These are phyloP conservation scores for Dolomedes plantarius DNA, from an alignment of 2,888 invertebrate species.

Conservation along the genomic window DNA sequence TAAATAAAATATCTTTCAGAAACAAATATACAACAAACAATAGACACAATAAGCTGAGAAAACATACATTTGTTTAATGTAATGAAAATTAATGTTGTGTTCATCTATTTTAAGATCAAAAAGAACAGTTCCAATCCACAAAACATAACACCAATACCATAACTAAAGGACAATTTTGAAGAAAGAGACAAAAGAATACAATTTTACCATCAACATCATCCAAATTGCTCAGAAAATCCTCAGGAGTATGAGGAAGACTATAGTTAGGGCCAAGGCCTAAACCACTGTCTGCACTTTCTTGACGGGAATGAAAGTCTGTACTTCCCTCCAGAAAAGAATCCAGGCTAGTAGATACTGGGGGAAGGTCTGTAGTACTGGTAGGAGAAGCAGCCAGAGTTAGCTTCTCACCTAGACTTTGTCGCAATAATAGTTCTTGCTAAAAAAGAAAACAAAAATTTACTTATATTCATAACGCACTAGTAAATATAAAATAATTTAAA, in stretches of 20 bases:
- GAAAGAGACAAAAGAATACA: too few species aligned
- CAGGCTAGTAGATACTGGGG: conserved; percentile 73
- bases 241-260: conserved; percentile 93
- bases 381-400: conserved; percentile 70
- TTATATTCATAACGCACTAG: too few species aligned
- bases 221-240: conserved; percentile 88
- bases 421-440: conserved; percentile 84
- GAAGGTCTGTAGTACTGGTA: conserved; percentile 64
- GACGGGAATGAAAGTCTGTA: conserved; percentile 89
- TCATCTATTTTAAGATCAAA: too few species aligned
- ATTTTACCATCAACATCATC: conserved; percentile 84
- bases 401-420: conserved; percentile 78
- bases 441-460: background rate
- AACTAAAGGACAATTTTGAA: too few species aligned
- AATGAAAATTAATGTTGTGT: too few species aligned
- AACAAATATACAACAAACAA: too few species aligned
- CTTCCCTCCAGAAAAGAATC: conserved; percentile 76
- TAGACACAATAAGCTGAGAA: too few species aligned
- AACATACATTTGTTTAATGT: too few species aligned
- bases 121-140: too few species aligned
- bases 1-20: too few species aligned
- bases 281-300: conserved; percentile 96
- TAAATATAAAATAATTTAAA: too few species aligned
- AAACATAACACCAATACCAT: too few species aligned
- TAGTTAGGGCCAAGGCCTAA: conserved; percentile 88